Evolutionary conservation across 1,140 invertebrate genomes (phyloP), one percentile per base, ranked within the genome.

Genomic region (Cepaea nemoralis): DNA sequence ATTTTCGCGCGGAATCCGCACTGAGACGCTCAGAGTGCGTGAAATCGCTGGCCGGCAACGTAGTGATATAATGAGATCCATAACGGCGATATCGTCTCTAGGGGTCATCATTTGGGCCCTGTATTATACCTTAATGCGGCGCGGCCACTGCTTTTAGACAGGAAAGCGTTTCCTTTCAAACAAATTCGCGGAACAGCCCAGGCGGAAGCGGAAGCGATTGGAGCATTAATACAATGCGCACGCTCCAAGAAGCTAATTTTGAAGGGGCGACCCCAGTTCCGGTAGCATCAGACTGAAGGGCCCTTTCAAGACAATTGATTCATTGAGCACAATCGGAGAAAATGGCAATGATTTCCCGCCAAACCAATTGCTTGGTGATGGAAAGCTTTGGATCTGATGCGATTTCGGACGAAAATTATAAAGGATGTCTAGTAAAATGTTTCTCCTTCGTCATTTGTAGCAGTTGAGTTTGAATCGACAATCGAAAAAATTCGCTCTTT

Each of bases 241-340:
- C 78, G 69, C 78, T 79, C 69, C 67, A 27, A 80, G 78, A 80
- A 80, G 78, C 78, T 80, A 80, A 80, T 80, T 80, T 55, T 35
- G 78, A 69, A 35, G 69, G 78, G 67, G 1, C 45, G 69, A 55
- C 48, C 69, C 45, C 27, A 67, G 78, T 80, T 80, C 78, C 78
- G 78, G 78, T 73, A 50, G 35, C 67, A 73, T 80, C 69, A 73
- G 78, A 73, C 27, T 71, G 69, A 42, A 73, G 78, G 37, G 70
- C 40, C 77, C 78, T 80, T 80, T 80, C 78, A 80, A 80, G 78
- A 80, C 78, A 80, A 80, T 80, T 80, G 78, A 80, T 80, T 80
- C 78, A 80, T 80, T 73, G 78, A 69, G 67, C 67, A 55, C 78
- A 80, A 73, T 80, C 48, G 78, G 69, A 71, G 78, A 80, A 80